Evolutionary conservation across 2,113 vertebrate species (phyloP), one percentile per base, ranked within the genome.

Genomic region (Microtus montanus): DNA sequence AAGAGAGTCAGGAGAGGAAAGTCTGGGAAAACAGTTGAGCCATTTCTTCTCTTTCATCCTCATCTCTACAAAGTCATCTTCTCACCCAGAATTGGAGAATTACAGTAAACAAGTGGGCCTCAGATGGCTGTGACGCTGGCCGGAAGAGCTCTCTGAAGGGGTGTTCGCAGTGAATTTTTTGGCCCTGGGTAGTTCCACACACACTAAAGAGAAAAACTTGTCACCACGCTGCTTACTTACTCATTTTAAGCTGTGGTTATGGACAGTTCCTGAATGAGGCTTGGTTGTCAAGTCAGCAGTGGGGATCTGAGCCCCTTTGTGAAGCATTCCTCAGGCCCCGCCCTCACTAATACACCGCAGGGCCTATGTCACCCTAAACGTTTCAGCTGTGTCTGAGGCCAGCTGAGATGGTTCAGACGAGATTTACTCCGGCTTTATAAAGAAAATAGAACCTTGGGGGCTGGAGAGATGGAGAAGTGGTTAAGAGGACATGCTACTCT

Each of bases 131-230:
- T 74, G 68, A 61, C 52, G 12, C 89, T 52, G 63, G 1, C 74
- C 92, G 33, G 33, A 93, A 22, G 7, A 28, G 84, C 0, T 41
- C 84, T 70, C 84, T 73, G 38, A 83, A 77, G 73, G 71, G 9
- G 28, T 68, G 52, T 95, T 30, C 63, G 13, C 9, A 85, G 13
- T 78, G 52, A 58, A 47, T 8, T 5, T 3, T 89, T 94, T 58
- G 77, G 63, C 63, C 61, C 68, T 80, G 61, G 63, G n/a, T 92
- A 87, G 92, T 88, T 78, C 74, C 41, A 41, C 83, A 95, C 78
- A 91, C 38, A 87, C 63, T 63, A 90, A 96, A 88, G 91, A 78
- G 33, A 89, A 90, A 96, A 93, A 77, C 41, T 93, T 71, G 33
- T 68, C 52, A 92, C 77, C 26, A 61, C 77, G 7, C 87, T 87